Evolutionary conservation across 2,113 vertebrate genomes (phyloP), one percentile per base, ranked within the genome.

Genomic region (Isichthys henryi): DNA sequence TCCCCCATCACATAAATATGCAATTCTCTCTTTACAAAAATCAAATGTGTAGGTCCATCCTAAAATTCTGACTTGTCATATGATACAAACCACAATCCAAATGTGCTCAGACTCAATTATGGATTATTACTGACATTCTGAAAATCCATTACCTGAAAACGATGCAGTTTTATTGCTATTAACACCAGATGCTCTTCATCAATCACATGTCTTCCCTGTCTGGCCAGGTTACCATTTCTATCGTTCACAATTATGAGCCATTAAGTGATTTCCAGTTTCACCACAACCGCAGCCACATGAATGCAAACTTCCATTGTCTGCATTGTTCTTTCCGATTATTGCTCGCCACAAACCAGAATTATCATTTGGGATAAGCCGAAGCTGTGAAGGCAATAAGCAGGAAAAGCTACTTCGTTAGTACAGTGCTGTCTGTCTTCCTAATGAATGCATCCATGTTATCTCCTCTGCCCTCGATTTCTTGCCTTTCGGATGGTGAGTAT

Each of bases 381-480:
- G 80, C 88, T 90, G 58, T 70, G 23, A 88, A 74, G 31, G 27
- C 13, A 35, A 53, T 39, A 53, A 53, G 17, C 46, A 87, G 43
- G n/a, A 23, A 23, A 49, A 8, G 53, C 3, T n/a, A 48, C 80
- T 48, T 80, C 19, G 53, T 90, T 83, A 82, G 86, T 39, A 66
- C 56, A 66, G 15, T 43, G 45, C 45, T 53, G 45, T 77, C 45
- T 7, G 87, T 31, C 23, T 39, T 35, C 52, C 80, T 90, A 83
- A 90, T 70, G 87, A 66, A 88, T 86, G 13, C 46, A 49, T 84
- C 77, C 88, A 13, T 27, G 88, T 90, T 90, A 88, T 89, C 74
- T 49, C 80, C 77, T 43, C 89, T 66, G 52, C 19, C 70, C 46
- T 21, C 46, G 86, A 70, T 91, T 45, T 93, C 91, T 93, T 93